Percentiles rank a stretch among this genome's conserved stretches.
Conservation (phyloP, 2,113 vertebrate species). For the Dasyornis broadbenti region DNA sequence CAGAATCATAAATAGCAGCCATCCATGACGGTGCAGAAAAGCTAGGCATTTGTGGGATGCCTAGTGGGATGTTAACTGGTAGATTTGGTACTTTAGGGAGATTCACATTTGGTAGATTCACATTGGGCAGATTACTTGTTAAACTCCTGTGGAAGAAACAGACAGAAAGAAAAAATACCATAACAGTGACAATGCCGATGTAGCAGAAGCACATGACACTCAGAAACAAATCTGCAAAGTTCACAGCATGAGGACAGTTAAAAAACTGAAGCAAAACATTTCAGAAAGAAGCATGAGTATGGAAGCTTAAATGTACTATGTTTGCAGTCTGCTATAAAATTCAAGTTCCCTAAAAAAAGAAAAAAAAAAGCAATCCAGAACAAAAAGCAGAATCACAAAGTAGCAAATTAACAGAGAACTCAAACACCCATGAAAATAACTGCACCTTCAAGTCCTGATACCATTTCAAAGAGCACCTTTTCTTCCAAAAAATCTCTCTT, state of each 20-base stretch:
- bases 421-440: slow-evolving; percentile 7
- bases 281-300: slow-evolving; percentile 69
- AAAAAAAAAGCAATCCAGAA: neutral
- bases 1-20: slow-evolving; percentile 98
- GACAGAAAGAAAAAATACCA: slow-evolving; percentile 99
- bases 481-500: neutral
- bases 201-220: slow-evolving; percentile 89
- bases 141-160: slow-evolving; percentile 97
- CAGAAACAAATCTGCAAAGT: slow-evolving; percentile 72
- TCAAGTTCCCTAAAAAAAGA: neutral
- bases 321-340: slow-evolving; percentile 12
- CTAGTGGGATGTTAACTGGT: slow-evolving; percentile 99
- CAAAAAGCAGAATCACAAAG: slow-evolving; percentile 20
- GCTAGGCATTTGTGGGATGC: slow-evolving; percentile 99
- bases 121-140: slow-evolving; percentile 99
- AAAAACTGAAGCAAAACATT: slow-evolving; percentile 67
- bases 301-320: slow-evolving; percentile 38
- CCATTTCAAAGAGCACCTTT: slow-evolving; percentile 26
- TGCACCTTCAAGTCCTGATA: slow-evolving; percentile 23
- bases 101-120: slow-evolving; percentile 99
- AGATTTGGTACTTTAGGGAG: slow-evolving; percentile 99
- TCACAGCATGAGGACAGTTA: slow-evolving; percentile 66
- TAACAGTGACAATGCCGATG: slow-evolving; percentile 96
- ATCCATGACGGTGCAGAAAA: slow-evolving; percentile 99
- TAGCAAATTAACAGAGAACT: slow-evolving; percentile 38